phyloP scores from a whole-genome alignment of 1,140 invertebrate species.

The Nebria ingens region DNA sequence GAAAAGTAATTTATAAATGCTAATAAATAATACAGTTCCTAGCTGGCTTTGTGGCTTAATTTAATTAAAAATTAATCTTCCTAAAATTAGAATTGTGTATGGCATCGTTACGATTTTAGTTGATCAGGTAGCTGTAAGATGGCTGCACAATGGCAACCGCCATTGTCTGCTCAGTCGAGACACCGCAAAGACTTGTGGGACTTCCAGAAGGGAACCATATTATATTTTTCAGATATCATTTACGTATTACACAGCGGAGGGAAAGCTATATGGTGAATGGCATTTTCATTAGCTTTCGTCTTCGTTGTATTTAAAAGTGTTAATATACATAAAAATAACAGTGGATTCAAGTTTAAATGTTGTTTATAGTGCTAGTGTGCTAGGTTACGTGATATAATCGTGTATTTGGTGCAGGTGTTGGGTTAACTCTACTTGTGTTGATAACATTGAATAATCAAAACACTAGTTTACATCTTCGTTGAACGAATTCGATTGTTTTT shows the following conservation, averaged over 20 bases:
- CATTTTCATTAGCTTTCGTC: conserved; percentile 8
- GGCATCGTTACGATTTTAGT: conserved; percentile 2
- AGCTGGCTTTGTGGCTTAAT: too few species aligned
- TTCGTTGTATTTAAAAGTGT: conserved; percentile 5
- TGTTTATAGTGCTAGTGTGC: conserved; percentile 12
- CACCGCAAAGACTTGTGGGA: conserved; percentile 32
- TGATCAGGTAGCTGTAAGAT: neutral
- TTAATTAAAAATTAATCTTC: too few species aligned
- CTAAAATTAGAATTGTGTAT: too few species aligned
- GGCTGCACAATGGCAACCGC: neutral
- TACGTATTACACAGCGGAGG: conserved; percentile 20
- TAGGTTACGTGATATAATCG: conserved; percentile 7
- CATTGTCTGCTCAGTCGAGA: conserved; percentile 12
- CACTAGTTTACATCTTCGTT: conserved; percentile 17
- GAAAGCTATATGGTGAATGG: conserved; percentile 15
- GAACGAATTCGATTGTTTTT: neutral
- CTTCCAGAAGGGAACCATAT: conserved; percentile 32
- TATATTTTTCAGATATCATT: conserved; percentile 29
- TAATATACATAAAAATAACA: conserved; percentile 3
- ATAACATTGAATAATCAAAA: conserved; percentile 20
- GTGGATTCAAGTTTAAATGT: neutral
- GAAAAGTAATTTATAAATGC: too few species aligned
- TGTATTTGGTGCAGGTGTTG: conserved; percentile 31
- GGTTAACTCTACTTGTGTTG: conserved; percentile 24
- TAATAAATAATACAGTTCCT: too few species aligned